Conservation (phyloP, 2,797 vertebrate genomes). For the Simalia tracyae region DNA sequence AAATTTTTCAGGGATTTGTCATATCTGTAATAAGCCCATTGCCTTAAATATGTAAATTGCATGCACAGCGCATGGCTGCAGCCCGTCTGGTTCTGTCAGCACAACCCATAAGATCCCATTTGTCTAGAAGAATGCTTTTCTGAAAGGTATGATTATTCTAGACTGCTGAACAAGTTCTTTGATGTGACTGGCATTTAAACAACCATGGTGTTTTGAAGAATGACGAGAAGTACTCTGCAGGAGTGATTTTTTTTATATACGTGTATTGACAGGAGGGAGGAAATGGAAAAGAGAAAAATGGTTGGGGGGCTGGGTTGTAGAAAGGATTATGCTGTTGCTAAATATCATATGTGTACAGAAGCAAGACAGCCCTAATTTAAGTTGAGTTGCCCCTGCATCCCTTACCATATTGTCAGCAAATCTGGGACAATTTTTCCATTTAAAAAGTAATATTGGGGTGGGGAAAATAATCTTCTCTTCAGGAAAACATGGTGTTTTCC, state of each 20-base stretch:
- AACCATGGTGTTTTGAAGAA: neutral
- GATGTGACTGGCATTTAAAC: conserved; percentile 56
- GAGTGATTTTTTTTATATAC: rapidly evolving
- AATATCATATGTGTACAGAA: neutral
- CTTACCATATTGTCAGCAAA: neutral
- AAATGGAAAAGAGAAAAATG: conserved; percentile 13
- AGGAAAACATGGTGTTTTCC: neutral
- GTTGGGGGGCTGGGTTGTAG: neutral
- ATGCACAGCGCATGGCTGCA: neutral
- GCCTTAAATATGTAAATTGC: conserved; percentile 30
- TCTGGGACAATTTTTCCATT: neutral
- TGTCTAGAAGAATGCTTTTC: conserved; percentile 53
- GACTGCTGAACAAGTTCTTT: conserved; percentile 55
- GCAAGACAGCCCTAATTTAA: neutral
- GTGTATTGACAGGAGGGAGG: neutral
- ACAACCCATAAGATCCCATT: conserved; percentile 43
- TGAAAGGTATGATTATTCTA: conserved; percentile 66
- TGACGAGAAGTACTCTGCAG: conserved; percentile 12
- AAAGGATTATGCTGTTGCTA: neutral
- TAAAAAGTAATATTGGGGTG: neutral
- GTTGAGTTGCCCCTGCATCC: neutral
- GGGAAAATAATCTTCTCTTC: neutral
- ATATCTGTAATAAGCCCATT: conserved; percentile 41
- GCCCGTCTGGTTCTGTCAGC: conserved; percentile 40
- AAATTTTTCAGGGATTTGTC: conserved; percentile 13